These are phyloP conservation scores for Colletes collaris DNA, from an alignment of 2,888 invertebrate genomes.

Conservation along the genomic window DNA sequence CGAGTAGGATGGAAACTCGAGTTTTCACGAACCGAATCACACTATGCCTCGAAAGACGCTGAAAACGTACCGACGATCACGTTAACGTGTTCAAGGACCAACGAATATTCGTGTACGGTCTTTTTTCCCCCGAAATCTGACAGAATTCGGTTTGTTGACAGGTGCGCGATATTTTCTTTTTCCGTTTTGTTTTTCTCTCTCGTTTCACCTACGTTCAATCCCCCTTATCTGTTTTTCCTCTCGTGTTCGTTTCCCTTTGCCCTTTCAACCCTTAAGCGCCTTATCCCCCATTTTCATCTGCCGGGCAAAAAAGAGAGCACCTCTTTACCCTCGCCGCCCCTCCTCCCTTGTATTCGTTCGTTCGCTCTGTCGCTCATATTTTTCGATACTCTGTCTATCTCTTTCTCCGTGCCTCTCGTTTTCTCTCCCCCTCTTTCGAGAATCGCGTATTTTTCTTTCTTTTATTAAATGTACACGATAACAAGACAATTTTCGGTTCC, in stretches of 20 bases:
- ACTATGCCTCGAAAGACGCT: constrained; percentile 56
- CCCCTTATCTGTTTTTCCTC: constrained; percentile 6
- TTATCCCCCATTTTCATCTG: constrained; percentile 38
- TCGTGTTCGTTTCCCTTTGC: background rate
- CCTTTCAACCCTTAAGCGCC: constrained; percentile 46
- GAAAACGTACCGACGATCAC: constrained; percentile 25
- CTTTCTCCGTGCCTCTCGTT: constrained; percentile 20
- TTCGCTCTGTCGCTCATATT: constrained; percentile 1
- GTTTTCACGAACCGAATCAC: constrained; percentile 35
- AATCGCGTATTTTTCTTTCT: constrained; percentile 48
- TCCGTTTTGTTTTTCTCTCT: constrained; percentile 14
- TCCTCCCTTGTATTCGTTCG: background rate
- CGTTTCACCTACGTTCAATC: constrained; percentile 8
- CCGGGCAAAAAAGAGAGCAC: constrained; percentile 37
- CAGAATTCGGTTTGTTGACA: constrained; percentile 53
- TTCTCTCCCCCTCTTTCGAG: constrained; percentile 30
- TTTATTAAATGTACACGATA: constrained; percentile 57
- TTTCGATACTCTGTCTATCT: constrained; percentile 16
- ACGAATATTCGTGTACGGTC: constrained; percentile 11
- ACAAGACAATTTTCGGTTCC: constrained; percentile 38
- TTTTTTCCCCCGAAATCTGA: constrained; percentile 12
- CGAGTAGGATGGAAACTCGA: constrained; percentile 45
- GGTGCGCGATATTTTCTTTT: constrained; percentile 34
- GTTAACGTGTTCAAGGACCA: constrained; percentile 21
- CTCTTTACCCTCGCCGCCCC: constrained; percentile 11